A percentile compares a stretch with the other conserved stretches of the same genome.
phyloP scores from a whole-genome alignment of 2,888 invertebrate species.

The Gymnoscelis rufifasciata region DNA sequence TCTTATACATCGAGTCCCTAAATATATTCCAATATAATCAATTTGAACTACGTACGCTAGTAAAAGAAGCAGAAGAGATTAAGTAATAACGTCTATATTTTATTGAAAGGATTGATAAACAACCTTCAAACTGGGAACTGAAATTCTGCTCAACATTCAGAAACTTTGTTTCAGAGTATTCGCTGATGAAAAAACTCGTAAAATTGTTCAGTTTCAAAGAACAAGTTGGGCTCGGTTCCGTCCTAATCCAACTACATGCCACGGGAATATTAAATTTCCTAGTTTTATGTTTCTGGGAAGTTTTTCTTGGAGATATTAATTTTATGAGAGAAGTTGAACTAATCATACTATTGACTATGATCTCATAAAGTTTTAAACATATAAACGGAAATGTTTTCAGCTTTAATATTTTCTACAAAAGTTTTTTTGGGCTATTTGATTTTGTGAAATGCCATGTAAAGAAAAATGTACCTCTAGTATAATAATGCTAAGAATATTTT shows the following conservation, averaged over 20 bases:
- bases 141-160: conserved; percentile 16
- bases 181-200: conserved; percentile 21
- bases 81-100: not conserved
- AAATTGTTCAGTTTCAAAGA: conserved; percentile 29
- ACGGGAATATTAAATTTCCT: conserved; percentile 63
- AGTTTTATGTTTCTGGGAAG: conserved; percentile 62
- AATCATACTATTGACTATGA: too few species aligned
- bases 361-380: too few species aligned
- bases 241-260: conserved; percentile 38
- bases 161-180: conserved; percentile 15
- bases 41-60: too few species aligned
- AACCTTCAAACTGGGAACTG: conserved; percentile 1
- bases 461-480: too few species aligned
- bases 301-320: conserved; percentile 56
- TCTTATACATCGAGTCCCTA: too few species aligned
- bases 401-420: too few species aligned
- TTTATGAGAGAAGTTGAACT: conserved; percentile 39
- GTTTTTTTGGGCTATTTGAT: too few species aligned
- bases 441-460: too few species aligned
- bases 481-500: too few species aligned
- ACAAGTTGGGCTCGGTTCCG: conserved; percentile 26
- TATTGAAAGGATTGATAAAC: not conserved
- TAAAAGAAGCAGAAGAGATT: too few species aligned
- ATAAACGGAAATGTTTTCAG: too few species aligned
- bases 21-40: too few species aligned